Conservation (phyloP, 2,888 invertebrate genomes). For the Xylota segnis region DNA sequence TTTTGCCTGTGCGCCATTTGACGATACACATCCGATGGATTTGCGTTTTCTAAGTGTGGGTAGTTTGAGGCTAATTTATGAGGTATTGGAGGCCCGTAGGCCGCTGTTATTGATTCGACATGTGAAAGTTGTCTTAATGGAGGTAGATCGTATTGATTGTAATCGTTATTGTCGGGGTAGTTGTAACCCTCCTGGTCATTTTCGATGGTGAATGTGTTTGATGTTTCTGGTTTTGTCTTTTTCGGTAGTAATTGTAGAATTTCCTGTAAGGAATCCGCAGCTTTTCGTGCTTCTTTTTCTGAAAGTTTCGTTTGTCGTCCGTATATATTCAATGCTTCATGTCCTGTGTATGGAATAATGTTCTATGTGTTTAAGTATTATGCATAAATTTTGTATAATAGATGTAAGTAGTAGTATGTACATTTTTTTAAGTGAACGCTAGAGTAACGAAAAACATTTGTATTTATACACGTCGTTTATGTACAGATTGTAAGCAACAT, state of each 20-base stretch:
- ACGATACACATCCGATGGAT: conserved; percentile 81
- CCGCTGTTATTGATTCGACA: conserved; percentile 83
- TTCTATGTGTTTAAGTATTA: conserved; percentile 67
- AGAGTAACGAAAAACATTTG: conserved; percentile 26
- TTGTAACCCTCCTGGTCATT: conserved; percentile 75
- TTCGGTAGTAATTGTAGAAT: conserved; percentile 81
- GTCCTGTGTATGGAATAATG: conserved; percentile 77
- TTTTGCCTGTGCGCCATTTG: conserved; percentile 82
- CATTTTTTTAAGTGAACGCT: conserved; percentile 45
- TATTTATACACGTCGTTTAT: not conserved
- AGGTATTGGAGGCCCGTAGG: conserved; percentile 79
- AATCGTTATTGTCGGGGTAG: conserved; percentile 74
- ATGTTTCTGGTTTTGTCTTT: conserved; percentile 71
- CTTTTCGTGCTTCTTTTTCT: conserved; percentile 82
- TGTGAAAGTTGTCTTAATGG: conserved; percentile 82
- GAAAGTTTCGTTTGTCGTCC: conserved; percentile 82
- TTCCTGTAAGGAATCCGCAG: conserved; percentile 82
- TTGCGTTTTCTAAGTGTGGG: conserved; percentile 48
- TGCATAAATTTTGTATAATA: conserved; percentile 48
- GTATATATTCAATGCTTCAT: conserved; percentile 82
- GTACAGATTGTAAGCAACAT: conserved; percentile 18
- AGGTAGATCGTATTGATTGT: conserved; percentile 78
- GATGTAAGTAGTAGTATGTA: conserved; percentile 66
- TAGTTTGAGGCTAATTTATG: conserved; percentile 36
- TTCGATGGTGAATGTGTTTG: conserved; percentile 81